Evolutionary conservation across 2,113 vertebrate genomes (phyloP), one percentile per base, ranked within the genome.

Genomic region (Anolis carolinensis): DNA sequence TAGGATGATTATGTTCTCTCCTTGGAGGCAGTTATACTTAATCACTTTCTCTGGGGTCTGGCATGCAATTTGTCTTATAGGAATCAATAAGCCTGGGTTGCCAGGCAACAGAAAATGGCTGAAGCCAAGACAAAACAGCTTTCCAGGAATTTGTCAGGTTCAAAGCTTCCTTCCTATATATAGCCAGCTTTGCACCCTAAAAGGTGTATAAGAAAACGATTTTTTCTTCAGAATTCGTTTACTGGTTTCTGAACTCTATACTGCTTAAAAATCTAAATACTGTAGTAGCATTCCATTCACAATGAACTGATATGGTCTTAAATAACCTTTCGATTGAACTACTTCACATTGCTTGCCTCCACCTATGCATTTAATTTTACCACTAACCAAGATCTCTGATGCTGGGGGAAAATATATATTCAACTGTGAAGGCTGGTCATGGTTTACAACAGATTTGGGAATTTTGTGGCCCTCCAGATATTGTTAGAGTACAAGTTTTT

Each of bases 361-460:
- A 90, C 83, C 92, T 90, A 87, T 70, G 25, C 91, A 23, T 75
- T 2, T 77, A 91, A 23, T 76, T 4, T 74, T 13, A 44, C 52
- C 52, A 59, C 50, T 59, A 14, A 34, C 34, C 34, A 62, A 63
- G 59, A 62, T 36, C 23, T 52, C 55, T 36, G 27, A 36, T 10
- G 1, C 8, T 68, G 65, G 5, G 23, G 65, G 30, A 30, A 68
- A 68, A 68, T 68, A 68, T 11, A 27, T 30, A 30, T 68, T 68
- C 65, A 30, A 10, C 30, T 2, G 30, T 68, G 30, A 30, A 27
- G 10, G 25, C 9, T 30, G 30, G 25, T 59, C 55, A 59, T 59
- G 55, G 55, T 59, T 59, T 14, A 59, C 18, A 59, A 59, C 14
- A 59, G 55, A 18, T 59, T 59, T 59, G 55, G 55, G 55, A 59